Conservation (phyloP, 2,797 vertebrate genomes). For the Artibeus jamaicensis region DNA sequence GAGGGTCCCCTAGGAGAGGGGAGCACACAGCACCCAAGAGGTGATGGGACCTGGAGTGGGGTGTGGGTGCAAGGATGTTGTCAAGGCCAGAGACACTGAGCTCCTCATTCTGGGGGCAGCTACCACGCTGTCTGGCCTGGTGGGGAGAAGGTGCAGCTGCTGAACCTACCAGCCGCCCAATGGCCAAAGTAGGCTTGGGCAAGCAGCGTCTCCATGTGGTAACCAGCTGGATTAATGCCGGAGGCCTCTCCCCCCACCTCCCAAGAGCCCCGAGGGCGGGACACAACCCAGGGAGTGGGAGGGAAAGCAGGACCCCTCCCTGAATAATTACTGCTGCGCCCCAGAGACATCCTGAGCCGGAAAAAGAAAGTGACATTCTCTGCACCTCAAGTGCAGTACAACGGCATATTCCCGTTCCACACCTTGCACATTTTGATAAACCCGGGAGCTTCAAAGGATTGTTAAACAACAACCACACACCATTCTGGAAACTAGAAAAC, state of each 20-base stretch:
- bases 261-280: not conserved
- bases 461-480: not conserved
- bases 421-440: not conserved
- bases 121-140: too few species aligned
- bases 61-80: not conserved
- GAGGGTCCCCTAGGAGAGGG: not conserved
- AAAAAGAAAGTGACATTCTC: not conserved
- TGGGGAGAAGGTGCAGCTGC: not conserved
- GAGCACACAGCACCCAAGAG: not conserved
- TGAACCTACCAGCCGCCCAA: fast-evolving
- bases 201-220: not conserved
- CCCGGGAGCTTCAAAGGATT: not conserved
- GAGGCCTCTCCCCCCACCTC: not conserved
- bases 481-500: constrained; percentile 27
- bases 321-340: not conserved
- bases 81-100: not conserved
- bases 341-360: not conserved
- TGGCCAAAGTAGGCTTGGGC: too few species aligned
- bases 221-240: not conserved
- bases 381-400: not conserved
- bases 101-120: not conserved
- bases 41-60: not conserved
- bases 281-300: not conserved
- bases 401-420: not conserved
- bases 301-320: not conserved